These are phyloP conservation scores for Eumeta japonica DNA, from an alignment of 1,140 invertebrate species.

Conservation along the genomic window DNA sequence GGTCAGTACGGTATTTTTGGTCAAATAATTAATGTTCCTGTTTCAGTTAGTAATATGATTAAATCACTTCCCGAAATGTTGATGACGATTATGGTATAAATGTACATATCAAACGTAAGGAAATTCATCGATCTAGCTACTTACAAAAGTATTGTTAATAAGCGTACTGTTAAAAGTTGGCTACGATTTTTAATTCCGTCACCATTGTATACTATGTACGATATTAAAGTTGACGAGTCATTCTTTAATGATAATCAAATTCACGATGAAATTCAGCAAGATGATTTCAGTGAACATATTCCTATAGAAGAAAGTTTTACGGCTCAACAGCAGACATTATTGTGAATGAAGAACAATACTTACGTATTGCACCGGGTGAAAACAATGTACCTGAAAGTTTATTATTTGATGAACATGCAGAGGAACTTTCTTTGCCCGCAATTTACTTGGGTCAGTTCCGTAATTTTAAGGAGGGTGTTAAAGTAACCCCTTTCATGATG, in stretches of 20 bases:
- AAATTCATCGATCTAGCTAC: constrained; percentile 15
- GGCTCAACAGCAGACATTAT: constrained; percentile 26
- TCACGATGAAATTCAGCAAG: neutral
- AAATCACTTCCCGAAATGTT: constrained; percentile 10
- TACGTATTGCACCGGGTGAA: constrained; percentile 25
- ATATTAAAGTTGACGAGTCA: constrained; percentile 3
- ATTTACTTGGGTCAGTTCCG: constrained; percentile 21
- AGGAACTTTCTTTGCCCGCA: constrained; percentile 25
- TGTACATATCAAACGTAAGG: constrained; percentile 15
- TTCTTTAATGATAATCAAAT: constrained; percentile 6
- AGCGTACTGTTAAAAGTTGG: constrained; percentile 13
- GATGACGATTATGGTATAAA: constrained; percentile 11
- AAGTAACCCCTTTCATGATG: constrained; percentile 15
- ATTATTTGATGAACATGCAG: constrained; percentile 20
- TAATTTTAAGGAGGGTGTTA: constrained; percentile 10
- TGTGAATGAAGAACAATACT: constrained; percentile 28
- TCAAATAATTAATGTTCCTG: constrained; percentile 14
- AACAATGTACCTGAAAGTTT: constrained; percentile 14
- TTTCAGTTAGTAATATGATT: constrained; percentile 14
- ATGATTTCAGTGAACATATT: constrained; percentile 12
- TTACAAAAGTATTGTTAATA: constrained; percentile 12
- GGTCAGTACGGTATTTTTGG: constrained; percentile 14
- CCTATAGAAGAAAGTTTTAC: constrained; percentile 18
- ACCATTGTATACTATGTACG: constrained; percentile 11
- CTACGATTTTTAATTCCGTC: constrained; percentile 10